phyloP scores from a whole-genome alignment of 2,797 vertebrate genomes.

The Protonibea diacanthus region DNA sequence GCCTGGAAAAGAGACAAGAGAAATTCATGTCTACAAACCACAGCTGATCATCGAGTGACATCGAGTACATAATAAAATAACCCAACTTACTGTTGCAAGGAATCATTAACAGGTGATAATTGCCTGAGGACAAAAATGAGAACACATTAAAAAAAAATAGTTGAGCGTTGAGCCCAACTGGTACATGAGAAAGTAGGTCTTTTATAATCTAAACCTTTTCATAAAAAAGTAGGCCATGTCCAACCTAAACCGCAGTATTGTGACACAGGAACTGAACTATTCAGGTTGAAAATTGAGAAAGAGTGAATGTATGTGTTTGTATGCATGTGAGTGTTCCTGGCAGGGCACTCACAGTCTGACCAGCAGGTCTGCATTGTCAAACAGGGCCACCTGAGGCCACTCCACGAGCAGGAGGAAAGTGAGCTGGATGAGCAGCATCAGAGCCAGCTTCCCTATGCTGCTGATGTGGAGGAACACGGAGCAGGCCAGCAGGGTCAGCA shows the following conservation, averaged over 20 bases:
- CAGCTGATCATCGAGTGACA: neutral
- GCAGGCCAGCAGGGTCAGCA: constrained; percentile 97
- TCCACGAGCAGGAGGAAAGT: constrained; percentile 92
- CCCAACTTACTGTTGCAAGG: constrained; percentile 69
- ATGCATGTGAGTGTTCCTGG: neutral
- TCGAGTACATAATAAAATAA: constrained; percentile 23
- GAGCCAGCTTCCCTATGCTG: constrained; percentile 95
- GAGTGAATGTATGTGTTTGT: constrained; percentile 5
- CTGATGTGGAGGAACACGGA: constrained; percentile 98
- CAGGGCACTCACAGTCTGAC: constrained; percentile 91
- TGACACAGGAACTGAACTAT: constrained; percentile 28
- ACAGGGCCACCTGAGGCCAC: constrained; percentile 91
- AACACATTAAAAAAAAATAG: constrained; percentile 50
- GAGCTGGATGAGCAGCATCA: constrained; percentile 92
- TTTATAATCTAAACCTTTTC: constrained; percentile 28
- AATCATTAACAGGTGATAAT: constrained; percentile 68
- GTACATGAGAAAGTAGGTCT: constrained; percentile 47
- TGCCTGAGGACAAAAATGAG: constrained; percentile 57
- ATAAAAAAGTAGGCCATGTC: constrained; percentile 47
- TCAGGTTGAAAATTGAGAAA: constrained; percentile 23
- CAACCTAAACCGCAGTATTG: constrained; percentile 25
- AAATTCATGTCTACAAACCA: constrained; percentile 39
- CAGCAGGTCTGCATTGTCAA: constrained; percentile 95
- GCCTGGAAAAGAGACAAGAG: constrained; percentile 67
- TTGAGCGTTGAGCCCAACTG: constrained; percentile 13